phyloP scores from a whole-genome alignment of 2,888 invertebrate genomes.

The Oscheius myriophilus region DNA sequence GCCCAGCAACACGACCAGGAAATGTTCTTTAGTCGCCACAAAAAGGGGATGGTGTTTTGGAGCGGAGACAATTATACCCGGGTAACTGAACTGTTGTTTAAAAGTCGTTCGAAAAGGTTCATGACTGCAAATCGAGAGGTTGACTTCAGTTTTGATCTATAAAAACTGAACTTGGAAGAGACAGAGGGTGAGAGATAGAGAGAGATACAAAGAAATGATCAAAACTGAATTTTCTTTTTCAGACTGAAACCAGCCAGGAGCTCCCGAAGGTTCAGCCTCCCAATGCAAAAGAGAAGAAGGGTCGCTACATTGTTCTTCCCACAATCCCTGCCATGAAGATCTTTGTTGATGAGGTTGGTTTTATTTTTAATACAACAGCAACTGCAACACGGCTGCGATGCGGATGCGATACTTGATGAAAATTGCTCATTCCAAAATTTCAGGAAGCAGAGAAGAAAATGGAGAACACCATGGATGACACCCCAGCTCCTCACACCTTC shows the following conservation, averaged over 20 bases:
- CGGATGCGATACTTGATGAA: too few relatives aligned
- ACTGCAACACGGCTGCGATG: not conserved
- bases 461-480: constrained; percentile 17
- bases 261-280: constrained; percentile 31
- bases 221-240: too few relatives aligned
- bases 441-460: constrained; percentile 20
- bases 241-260: constrained; percentile 19
- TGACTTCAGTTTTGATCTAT: too few relatives aligned
- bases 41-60: too few relatives aligned
- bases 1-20: too few relatives aligned
- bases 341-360: constrained; percentile 42
- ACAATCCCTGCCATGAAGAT: constrained; percentile 54
- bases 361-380: too few relatives aligned
- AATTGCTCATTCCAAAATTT: not conserved
- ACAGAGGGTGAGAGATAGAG: too few relatives aligned
- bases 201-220: too few relatives aligned
- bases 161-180: too few relatives aligned
- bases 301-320: constrained; percentile 46
- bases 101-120: not conserved
- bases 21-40: too few relatives aligned
- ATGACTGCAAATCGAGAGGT: constrained; percentile 1
- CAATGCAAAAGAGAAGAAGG: constrained; percentile 44
- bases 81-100: not conserved
- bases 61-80: too few relatives aligned
- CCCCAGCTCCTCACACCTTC: not conserved